Conservation (phyloP, 2,888 invertebrate species). For the Parnassius mnemosyne region DNA sequence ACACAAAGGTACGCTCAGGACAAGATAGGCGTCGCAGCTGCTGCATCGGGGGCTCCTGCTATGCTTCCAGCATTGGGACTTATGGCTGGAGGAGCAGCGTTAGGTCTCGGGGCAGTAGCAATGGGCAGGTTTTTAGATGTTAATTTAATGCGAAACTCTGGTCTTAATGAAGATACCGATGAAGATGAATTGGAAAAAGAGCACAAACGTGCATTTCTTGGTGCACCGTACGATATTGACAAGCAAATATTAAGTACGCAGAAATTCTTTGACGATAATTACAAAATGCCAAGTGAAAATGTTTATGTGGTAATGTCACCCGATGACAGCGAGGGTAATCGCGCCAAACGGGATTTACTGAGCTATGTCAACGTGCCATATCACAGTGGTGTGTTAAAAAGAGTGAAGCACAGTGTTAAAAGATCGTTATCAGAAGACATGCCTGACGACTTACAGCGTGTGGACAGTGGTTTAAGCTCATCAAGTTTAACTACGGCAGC, state of each 20-base stretch:
- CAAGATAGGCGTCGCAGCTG: conserved; percentile 83
- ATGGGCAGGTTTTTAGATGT: conserved; percentile 86
- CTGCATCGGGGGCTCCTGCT: conserved; percentile 79
- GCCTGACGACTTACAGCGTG: conserved; percentile 65
- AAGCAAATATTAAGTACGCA: conserved; percentile 66
- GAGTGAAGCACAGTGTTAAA: conserved; percentile 53
- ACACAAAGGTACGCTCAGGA: conserved; percentile 78
- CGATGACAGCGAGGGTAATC: conserved; percentile 51
- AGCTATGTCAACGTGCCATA: conserved; percentile 51
- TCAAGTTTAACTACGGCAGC: conserved; percentile 66
- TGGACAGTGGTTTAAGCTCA: conserved; percentile 50
- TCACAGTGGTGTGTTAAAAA: conserved; percentile 42
- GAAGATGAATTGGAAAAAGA: conserved; percentile 73
- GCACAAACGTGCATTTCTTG: conserved; percentile 77
- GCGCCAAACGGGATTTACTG: conserved; percentile 59
- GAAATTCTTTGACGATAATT: conserved; percentile 71
- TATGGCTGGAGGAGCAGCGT: conserved; percentile 90
- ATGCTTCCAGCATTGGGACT: conserved; percentile 88
- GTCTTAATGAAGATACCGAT: conserved; percentile 58
- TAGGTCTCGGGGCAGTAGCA: conserved; percentile 90
- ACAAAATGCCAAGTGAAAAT: conserved; percentile 78
- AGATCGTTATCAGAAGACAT: conserved; percentile 61
- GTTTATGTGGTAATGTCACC: conserved; percentile 77
- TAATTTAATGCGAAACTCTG: conserved; percentile 81
- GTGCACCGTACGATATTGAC: conserved; percentile 64